These are phyloP conservation scores for Cabera pusaria DNA, from an alignment of 2,888 invertebrate species.

Conservation along the genomic window DNA sequence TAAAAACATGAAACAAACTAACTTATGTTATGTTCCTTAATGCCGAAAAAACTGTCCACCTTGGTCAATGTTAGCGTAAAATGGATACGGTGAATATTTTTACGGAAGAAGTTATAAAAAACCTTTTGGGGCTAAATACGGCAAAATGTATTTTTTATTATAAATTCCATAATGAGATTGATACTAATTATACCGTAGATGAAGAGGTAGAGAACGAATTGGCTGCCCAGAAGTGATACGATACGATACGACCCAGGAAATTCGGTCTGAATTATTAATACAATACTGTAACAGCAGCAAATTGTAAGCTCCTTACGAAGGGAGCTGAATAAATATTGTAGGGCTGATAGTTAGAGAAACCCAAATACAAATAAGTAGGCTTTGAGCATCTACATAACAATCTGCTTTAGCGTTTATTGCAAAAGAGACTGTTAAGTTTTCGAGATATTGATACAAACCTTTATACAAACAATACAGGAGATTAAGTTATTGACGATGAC, in stretches of 20 bases:
- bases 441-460: slow-evolving; percentile 5
- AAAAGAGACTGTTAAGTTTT: slow-evolving; percentile 20
- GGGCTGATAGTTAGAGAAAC: slow-evolving; percentile 51
- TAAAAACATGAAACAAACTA: too few relatives aligned
- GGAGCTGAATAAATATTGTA: slow-evolving; percentile 70
- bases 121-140: too few relatives aligned
- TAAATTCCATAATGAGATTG: too few relatives aligned
- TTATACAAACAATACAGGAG: too few relatives aligned
- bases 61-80: too few relatives aligned
- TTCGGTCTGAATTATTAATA: slow-evolving; percentile 75
- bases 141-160: too few relatives aligned
- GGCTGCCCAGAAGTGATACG: slow-evolving; percentile 66
- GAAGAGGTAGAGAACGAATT: slow-evolving; percentile 52
- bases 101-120: too few relatives aligned
- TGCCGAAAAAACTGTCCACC: too few relatives aligned
- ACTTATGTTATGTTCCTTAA: too few relatives aligned
- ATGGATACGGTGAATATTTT: too few relatives aligned
- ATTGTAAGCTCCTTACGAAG: slow-evolving; percentile 76
- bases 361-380: slow-evolving; percentile 40
- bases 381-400: slow-evolving; percentile 31
- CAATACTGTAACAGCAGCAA: slow-evolving; percentile 65
- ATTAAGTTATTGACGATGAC: neutral
- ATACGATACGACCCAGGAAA: slow-evolving; percentile 49
- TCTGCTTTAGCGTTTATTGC: slow-evolving; percentile 28
- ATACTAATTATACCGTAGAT: slow-evolving; percentile 46